These are phyloP conservation scores for Achlya flavicornis DNA, from an alignment of 2,888 invertebrate species.

Conservation along the genomic window DNA sequence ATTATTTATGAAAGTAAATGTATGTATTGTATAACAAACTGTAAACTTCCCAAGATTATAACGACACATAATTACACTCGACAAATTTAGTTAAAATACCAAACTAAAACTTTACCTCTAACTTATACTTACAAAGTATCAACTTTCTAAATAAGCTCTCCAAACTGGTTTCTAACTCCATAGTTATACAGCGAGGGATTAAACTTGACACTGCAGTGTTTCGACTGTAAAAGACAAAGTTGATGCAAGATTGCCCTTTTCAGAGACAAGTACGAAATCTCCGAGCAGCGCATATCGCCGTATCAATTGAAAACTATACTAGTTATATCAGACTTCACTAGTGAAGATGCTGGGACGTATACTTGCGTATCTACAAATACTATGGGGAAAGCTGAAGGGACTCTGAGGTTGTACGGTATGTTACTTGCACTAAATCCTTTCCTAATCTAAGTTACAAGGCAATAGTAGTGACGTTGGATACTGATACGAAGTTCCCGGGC, in stretches of 20 bases:
- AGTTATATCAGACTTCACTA: constrained; percentile 84
- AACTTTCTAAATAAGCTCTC: constrained; percentile 7
- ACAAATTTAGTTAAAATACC: neutral
- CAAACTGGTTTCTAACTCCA: neutral
- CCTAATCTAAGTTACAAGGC: too few species aligned
- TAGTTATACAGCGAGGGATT: constrained; percentile 4
- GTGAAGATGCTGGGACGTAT: constrained; percentile 86
- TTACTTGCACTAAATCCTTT: constrained; percentile 12
- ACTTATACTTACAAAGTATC: neutral
- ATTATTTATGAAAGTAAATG: too few species aligned
- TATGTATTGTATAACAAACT: too few species aligned
- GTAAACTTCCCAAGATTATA: neutral
- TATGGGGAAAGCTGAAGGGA: constrained; percentile 88
- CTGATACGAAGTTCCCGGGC: too few species aligned
- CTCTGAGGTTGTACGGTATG: constrained; percentile 87
- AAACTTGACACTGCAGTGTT: constrained; percentile 10
- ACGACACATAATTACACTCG: neutral
- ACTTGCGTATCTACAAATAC: constrained; percentile 89
- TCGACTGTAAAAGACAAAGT: constrained; percentile 13
- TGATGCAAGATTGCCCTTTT: constrained; percentile 38
- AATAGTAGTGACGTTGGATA: too few species aligned
- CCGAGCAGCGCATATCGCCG: constrained; percentile 82
- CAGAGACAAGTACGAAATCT: constrained; percentile 87
- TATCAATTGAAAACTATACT: constrained; percentile 86
- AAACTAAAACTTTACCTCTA: constrained; percentile 4